Percentiles rank a stretch among this genome's conserved stretches.
Evolutionary conservation across 2,113 vertebrate genomes (phyloP).

Genomic region (Tapirus terrestris): DNA sequence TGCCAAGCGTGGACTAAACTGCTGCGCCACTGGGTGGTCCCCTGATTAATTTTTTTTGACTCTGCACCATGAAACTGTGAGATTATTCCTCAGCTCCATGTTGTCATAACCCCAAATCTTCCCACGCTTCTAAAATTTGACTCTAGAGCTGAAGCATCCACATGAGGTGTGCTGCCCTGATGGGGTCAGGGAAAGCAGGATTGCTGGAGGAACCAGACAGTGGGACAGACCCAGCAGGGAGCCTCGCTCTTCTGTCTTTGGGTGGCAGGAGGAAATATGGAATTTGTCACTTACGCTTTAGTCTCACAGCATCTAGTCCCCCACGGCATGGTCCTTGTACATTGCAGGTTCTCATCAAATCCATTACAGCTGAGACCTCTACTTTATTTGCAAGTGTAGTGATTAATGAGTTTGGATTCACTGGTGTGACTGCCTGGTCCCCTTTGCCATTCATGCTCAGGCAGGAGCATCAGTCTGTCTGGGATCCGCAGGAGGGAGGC

Average conservation of each 20-base stretch:
- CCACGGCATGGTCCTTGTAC: background rate
- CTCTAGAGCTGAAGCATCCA: background rate
- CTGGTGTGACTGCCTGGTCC: background rate
- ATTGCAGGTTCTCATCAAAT: background rate
- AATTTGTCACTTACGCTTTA: background rate
- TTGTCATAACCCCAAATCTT: background rate
- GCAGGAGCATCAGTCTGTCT: background rate
- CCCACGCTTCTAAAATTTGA: background rate
- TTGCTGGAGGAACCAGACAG: background rate
- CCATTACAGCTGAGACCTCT: background rate
- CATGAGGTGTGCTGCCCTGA: background rate
- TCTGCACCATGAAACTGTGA: background rate
- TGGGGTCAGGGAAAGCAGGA: background rate
- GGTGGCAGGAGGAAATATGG: background rate
- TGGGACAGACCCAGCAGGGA: background rate
- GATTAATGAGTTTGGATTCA: conserved; percentile 7
- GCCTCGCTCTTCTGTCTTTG: background rate
- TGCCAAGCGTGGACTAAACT: too few relatives aligned
- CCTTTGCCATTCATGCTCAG: background rate
- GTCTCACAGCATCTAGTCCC: background rate
- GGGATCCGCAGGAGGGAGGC: background rate
- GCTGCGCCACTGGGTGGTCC: too few relatives aligned
- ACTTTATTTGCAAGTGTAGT: conserved; percentile 14
- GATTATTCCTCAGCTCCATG: background rate
- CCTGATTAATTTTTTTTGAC: background rate